Percentiles rank a stretch among this genome's conserved stretches.
These are phyloP conservation scores for Trichopoda pennipes DNA, from an alignment of 2,888 invertebrate genomes.

Conservation along the genomic window DNA sequence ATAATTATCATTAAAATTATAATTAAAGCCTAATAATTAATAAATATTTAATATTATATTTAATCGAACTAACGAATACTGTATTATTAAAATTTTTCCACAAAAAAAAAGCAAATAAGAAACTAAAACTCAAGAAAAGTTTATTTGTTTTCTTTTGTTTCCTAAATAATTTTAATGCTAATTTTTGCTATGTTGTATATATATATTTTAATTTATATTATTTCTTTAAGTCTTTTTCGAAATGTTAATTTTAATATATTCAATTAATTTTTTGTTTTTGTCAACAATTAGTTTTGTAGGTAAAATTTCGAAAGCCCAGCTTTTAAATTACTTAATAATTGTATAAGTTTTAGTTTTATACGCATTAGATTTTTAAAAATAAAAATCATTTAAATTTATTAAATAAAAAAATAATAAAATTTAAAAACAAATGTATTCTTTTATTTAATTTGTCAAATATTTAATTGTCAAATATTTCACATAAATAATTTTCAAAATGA, in stretches of 20 bases:
- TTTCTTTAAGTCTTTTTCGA: constrained; percentile 17
- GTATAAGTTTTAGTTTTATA: constrained; percentile 51
- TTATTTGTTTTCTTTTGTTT: neutral
- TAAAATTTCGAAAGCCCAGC: constrained; percentile 67
- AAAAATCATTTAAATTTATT: constrained; percentile 32
- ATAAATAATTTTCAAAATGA: too few relatives aligned
- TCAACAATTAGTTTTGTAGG: constrained; percentile 59
- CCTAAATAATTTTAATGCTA: constrained; percentile 69
- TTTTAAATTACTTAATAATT: constrained; percentile 64
- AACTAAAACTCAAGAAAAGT: constrained; percentile 27
- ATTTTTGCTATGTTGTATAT: constrained; percentile 61
- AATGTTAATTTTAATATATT: constrained; percentile 42
- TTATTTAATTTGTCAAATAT: too few relatives aligned
- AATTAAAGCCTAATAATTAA: constrained; percentile 49
- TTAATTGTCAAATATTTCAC: neutral
- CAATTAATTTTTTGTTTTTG: constrained; percentile 7
- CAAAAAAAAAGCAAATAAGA: constrained; percentile 53
- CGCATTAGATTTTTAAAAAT: constrained; percentile 32
- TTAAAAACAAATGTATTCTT: neutral
- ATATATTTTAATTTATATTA: constrained; percentile 60
- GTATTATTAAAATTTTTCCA: constrained; percentile 67
- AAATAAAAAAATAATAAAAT: constrained; percentile 46
- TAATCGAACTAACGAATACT: constrained; percentile 28
- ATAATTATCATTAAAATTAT: constrained; percentile 58
- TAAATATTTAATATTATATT: constrained; percentile 55